Base-by-base conservation (phyloP, 2,797 vertebrate genomes). In the Synaphobranchus kaupii region DNA sequence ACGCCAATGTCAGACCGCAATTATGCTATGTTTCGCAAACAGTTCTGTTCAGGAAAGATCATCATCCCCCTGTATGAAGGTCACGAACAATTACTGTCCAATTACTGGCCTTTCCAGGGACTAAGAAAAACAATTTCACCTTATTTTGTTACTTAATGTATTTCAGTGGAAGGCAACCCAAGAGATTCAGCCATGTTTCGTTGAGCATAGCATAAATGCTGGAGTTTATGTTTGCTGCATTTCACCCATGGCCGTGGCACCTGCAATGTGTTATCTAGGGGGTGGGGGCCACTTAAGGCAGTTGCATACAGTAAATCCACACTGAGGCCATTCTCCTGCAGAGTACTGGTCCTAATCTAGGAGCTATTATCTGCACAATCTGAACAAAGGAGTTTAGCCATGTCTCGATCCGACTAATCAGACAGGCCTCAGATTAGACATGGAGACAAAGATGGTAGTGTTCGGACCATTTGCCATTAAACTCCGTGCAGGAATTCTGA, bases 231-330 rank as follows among this genome's bases (percentile, higher is more conserved):
- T 86, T 88, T 88, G 87, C 90, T 87, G 76, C 85, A 91, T 92
- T 94, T 92, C 83, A 89, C 89, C 81, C 47, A 20, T 83, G 91
- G 86, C 90, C 47, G 22, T 83, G 91, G 86, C 90, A 94, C 92
- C 84, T 84, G 15, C 54, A 58, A 34, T 86, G 58, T 17, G 28
- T 44, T 10, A 52, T 76, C 84, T 68, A 78, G 68, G 84, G 17
- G 34, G 58, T 20, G 17, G 44, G 47, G 44, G 28, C 8, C 50
- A 84, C 56, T 52, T n/a, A 63, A 47, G 85, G 31, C 15, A 48
- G 44, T 34, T 48, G 34, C 68, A 34, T 52, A 76, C 71, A 76
- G 71, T 76, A 56, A 47, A 54, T 17, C 31, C 50, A 56, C 68
- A 86, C 1, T 76, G 63, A 22, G 22, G 50, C 47, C n/a, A n/a